Base-by-base conservation (phyloP, 1,140 invertebrate genomes). In the Anastrepha obliqua region DNA sequence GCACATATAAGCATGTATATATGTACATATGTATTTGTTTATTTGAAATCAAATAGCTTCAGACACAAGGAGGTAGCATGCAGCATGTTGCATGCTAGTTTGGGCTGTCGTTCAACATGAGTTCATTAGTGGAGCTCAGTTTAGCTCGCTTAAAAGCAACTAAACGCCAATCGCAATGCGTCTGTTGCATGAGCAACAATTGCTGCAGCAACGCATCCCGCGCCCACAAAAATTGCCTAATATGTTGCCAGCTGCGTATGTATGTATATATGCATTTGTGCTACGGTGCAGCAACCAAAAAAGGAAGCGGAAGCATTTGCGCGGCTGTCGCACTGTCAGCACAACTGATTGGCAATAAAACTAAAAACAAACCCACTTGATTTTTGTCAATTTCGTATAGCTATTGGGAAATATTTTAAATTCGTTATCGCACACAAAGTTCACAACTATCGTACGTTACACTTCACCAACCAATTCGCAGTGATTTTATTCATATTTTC, bases 41-140 rank as follows among this genome's bases (percentile, higher is more conserved):
- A 51, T 5, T 74, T 11, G 6, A n/a, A 74, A 74, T 51, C 44
- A 74, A 74, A 47, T 74, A 74, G 13, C 47, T 5, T 47, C 9
- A 17, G 44, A 8, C 13, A n/a, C 15, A 47, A 74, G 42, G 44
- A 44, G 44, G 15, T 58, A 55, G 74, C 47, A 55, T 81, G 47
- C 74, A 81, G 29, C 74, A 58, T 55, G 8, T 42, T 55, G 74
- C 74, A 55, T 55, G 74, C 74, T 81, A 17, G 44, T 20, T 74
- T 20, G 20, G 44, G 47, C 20, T 81, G 74, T 55, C 47, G 51
- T 81, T 81, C 74, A 81, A 55, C 20, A 81, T 74, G 67, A 42
- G 67, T 74, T 81, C 74, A 55, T 81, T 81, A 81, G 74, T 81
- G 74, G 51, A 81, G 8, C 74, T 17, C 74, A 20, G 74, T 81